Conservation (phyloP, 2,797 vertebrate species). For the Dicrostonyx torquatus region DNA sequence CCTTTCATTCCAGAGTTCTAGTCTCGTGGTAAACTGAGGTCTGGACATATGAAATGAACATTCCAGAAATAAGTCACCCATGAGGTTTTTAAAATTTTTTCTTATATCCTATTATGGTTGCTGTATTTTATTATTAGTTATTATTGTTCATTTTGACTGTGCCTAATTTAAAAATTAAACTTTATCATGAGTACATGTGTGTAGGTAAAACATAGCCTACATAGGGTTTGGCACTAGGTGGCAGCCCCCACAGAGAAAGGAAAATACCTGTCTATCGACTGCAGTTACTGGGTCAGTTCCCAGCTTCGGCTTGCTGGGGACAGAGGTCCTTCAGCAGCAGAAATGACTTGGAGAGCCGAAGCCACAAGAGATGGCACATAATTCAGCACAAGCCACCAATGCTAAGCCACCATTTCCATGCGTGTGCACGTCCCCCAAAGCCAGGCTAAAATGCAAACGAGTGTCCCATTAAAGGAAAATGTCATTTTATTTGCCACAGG, state of each 20-base stretch:
- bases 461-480: not conserved
- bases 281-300: no score
- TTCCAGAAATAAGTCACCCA: not conserved
- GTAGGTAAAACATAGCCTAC: not conserved
- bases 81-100: not conserved
- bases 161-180: not conserved
- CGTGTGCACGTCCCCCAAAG: not conserved
- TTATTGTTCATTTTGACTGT: not conserved
- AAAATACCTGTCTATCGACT: not conserved
- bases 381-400: accelerated
- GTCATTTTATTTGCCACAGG: not conserved
- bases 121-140: not conserved
- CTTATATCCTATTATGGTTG: not conserved
- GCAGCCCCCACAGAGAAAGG: not conserved
- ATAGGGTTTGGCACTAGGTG: not conserved
- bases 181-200: not conserved
- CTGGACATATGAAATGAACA: not conserved
- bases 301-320: not conserved
- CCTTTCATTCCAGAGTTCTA: not conserved
- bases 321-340: not conserved
- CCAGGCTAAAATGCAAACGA: not conserved
- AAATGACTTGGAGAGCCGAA: not conserved
- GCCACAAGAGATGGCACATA: not conserved
- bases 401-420: not conserved
- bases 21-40: not conserved